Evolutionary conservation across 2,888 invertebrate species (phyloP).

Genomic region (Lasioglossum pauxillum): DNA sequence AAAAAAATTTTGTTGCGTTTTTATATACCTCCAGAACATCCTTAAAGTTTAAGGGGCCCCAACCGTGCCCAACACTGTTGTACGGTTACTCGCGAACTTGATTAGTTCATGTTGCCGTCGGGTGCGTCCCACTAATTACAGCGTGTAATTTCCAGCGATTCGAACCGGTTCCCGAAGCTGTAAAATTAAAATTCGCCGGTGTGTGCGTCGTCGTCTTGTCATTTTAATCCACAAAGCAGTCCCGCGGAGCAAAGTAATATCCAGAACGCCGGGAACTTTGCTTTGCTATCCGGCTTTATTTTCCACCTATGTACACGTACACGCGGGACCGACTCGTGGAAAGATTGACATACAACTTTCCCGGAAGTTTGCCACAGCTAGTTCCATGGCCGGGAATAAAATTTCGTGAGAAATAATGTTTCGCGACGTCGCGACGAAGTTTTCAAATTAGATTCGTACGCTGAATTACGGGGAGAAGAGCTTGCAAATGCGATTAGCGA

Average conservation of each 20-base stretch:
- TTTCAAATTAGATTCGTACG: neutral
- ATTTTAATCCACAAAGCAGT: conserved; percentile 7
- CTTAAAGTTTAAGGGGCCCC: too few relatives aligned
- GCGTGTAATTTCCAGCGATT: neutral
- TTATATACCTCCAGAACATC: too few relatives aligned
- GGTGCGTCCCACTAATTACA: neutral
- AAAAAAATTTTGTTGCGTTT: too few relatives aligned
- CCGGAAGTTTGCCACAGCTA: neutral
- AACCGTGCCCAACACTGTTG: neutral
- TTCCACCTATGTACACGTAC: conserved; percentile 16
- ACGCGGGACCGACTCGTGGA: neutral
- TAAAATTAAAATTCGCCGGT: conserved; percentile 2
- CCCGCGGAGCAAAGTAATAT: conserved; percentile 27
- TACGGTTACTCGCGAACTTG: neutral
- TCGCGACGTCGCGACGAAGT: neutral
- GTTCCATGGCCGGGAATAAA: conserved; percentile 10
- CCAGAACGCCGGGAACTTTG: conserved; percentile 1
- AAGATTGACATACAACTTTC: conserved; percentile 20
- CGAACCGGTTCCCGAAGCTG: neutral
- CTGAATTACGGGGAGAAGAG: neutral
- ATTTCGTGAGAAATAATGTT: neutral
- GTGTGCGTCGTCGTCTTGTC: conserved; percentile 8
- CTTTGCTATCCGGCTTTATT: conserved; percentile 45
- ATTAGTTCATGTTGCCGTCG: neutral
- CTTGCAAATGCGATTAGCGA: neutral